Percentiles rank a stretch among this genome's conserved stretches.
Conservation (phyloP, 2,113 vertebrate genomes). For the Oryzias javanicus region DNA sequence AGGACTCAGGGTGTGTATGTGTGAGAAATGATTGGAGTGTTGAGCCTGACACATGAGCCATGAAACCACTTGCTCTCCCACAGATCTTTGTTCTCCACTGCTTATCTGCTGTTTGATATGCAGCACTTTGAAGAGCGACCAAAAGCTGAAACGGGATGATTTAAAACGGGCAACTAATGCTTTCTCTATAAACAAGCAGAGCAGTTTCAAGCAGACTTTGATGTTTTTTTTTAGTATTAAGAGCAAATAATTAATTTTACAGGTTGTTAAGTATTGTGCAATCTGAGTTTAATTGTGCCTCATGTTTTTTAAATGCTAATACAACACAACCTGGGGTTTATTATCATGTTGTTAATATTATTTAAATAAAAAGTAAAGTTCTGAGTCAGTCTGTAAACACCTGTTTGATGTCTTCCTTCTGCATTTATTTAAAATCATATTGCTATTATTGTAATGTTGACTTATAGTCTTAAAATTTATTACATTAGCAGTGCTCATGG, state of each 20-base stretch:
- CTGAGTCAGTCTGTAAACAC: too few species aligned
- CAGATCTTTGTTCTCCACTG: slow-evolving; percentile 40
- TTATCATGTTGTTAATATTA: slow-evolving; percentile 21
- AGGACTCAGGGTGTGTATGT: slow-evolving; percentile 32
- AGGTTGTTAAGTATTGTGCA: not conserved
- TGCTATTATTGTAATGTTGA: not conserved
- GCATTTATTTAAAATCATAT: not conserved
- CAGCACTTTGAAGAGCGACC: slow-evolving; percentile 59
- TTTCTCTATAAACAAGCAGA: slow-evolving; percentile 5
- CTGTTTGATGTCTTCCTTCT: too few species aligned
- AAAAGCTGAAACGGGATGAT: slow-evolving; percentile 40
- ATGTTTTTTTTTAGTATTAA: too few species aligned
- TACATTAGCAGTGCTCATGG: slow-evolving; percentile 11
- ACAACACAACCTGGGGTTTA: slow-evolving; percentile 17
- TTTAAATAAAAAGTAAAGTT: too few species aligned
- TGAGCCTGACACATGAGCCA: slow-evolving; percentile 47
- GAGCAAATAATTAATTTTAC: too few species aligned
- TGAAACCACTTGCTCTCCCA: slow-evolving; percentile 46
- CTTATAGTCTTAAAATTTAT: slow-evolving; percentile 12
- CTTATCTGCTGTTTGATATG: slow-evolving; percentile 68
- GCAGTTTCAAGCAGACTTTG: too few species aligned
- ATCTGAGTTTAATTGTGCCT: slow-evolving; percentile 31
- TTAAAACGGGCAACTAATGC: slow-evolving; percentile 39
- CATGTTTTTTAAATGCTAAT: slow-evolving; percentile 24
- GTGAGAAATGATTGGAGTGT: slow-evolving; percentile 57